These are phyloP conservation scores for Rousettus madagascariensis DNA, from an alignment of 2,797 vertebrate genomes.

Conservation along the genomic window DNA sequence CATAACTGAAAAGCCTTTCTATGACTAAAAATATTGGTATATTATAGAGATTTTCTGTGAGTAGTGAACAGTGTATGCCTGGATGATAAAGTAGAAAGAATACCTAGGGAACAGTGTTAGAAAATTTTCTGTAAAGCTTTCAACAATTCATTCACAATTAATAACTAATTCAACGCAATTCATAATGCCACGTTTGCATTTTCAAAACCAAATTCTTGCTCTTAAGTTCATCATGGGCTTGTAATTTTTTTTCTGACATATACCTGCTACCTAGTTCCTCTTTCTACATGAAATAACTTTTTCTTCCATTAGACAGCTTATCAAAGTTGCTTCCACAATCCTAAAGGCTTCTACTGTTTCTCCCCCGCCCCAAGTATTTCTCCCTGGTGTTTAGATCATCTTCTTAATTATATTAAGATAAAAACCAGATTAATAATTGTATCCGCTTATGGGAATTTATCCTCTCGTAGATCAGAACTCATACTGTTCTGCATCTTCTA, in stretches of 20 bases:
- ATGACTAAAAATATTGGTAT: not conserved
- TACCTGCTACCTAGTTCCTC: not conserved
- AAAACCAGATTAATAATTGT: not conserved
- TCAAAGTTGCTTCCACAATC: not conserved
- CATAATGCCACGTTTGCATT: not conserved
- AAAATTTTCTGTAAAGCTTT: not conserved
- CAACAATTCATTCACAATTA: conserved; percentile 4
- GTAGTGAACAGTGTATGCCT: not conserved
- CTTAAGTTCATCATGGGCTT: not conserved
- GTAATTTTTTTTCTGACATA: not conserved
- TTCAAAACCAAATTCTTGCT: conserved; percentile 13
- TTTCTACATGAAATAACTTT: not conserved
- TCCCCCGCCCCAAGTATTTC: not conserved
- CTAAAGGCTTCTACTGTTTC: not conserved
- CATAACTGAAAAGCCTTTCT: not conserved
- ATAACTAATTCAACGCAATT: not conserved
- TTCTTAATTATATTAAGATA: not conserved
- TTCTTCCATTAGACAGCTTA: not conserved
- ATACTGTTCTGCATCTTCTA: not conserved
- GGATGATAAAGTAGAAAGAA: not conserved
- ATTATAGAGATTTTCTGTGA: not conserved
- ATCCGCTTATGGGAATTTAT: not conserved
- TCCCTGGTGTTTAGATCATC: not conserved
- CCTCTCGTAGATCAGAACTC: not conserved
- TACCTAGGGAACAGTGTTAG: not conserved